Percentiles rank a stretch among this genome's conserved stretches.
Evolutionary conservation across 2,888 invertebrate genomes (phyloP).

Genomic region (Ophion ellenae): DNA sequence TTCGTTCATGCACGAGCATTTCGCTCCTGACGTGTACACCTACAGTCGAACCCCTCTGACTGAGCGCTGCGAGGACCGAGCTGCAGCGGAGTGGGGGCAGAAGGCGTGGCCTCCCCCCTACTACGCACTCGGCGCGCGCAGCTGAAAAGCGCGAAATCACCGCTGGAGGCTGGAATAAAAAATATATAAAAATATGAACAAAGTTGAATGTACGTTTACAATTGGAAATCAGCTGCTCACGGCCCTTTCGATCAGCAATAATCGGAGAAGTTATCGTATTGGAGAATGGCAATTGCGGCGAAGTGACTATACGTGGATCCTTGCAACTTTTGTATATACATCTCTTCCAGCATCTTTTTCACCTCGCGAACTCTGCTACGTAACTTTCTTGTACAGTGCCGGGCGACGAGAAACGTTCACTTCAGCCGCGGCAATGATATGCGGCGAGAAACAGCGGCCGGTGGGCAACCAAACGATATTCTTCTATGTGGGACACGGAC

Average conservation of each 20-base stretch:
- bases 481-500: conserved; percentile 77
- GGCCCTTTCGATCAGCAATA: not conserved
- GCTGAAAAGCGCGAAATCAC: not conserved
- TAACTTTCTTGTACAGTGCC: conserved; percentile 56
- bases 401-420: conserved; percentile 61
- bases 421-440: conserved; percentile 48
- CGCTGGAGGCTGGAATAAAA: not conserved
- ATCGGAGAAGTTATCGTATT: not conserved
- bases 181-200: not conserved
- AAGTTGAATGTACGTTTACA: not conserved
- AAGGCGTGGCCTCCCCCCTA: not conserved
- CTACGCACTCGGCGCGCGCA: not conserved
- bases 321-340: conserved; percentile 1
- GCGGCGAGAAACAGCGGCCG: conserved; percentile 30
- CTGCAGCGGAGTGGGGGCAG: not conserved
- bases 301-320: not conserved
- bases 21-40: not conserved
- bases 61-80: not conserved
- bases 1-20: conserved; percentile 19
- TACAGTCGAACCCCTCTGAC: not conserved
- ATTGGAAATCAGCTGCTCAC: not conserved
- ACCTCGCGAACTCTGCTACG: conserved; percentile 53
- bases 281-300: too few species aligned
- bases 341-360: conserved; percentile 43
- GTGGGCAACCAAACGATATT: conserved; percentile 50